phyloP scores from a whole-genome alignment of 2,113 vertebrate genomes.

The Spea bombifrons region DNA sequence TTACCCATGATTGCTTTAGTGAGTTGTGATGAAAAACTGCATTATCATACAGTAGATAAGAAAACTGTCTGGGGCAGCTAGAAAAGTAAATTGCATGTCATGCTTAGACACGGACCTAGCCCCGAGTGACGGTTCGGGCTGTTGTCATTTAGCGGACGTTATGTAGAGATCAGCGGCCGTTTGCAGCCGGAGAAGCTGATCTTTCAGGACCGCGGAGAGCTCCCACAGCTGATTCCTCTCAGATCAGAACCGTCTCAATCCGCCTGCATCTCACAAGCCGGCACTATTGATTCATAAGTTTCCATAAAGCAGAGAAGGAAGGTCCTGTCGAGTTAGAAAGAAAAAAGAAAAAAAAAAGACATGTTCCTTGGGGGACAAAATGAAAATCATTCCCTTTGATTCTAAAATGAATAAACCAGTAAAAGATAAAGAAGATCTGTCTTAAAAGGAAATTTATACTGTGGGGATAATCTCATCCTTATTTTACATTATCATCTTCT shows the following conservation, averaged over 20 bases:
- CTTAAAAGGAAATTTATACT: neutral
- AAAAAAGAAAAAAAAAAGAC: neutral
- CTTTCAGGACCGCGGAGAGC: slow-evolving; percentile 27
- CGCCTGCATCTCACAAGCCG: neutral
- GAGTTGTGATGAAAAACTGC: too few relatives aligned
- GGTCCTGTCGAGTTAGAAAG: slow-evolving; percentile 8
- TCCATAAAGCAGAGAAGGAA: slow-evolving; percentile 8
- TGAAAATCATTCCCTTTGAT: slow-evolving; percentile 19
- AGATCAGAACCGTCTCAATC: slow-evolving; percentile 5
- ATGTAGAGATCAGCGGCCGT: neutral
- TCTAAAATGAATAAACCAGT: slow-evolving; percentile 6
- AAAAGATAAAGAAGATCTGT: slow-evolving; percentile 3
- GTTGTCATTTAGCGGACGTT: neutral
- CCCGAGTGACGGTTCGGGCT: neutral
- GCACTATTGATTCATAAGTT: slow-evolving; percentile 24
- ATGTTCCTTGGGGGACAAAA: slow-evolving; percentile 12
- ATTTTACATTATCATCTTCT: neutral
- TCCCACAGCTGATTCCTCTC: neutral
- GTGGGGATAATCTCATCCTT: neutral
- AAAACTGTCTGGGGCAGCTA: too few relatives aligned
- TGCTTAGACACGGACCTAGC: neutral
- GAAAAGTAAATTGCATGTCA: too few relatives aligned
- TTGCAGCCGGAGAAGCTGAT: neutral
- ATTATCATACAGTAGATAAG: too few relatives aligned
- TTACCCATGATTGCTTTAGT: too few relatives aligned